Evolutionary conservation across 1,140 invertebrate genomes (phyloP), one percentile per base, ranked within the genome.

Genomic region (Heliconius nattereri): DNA sequence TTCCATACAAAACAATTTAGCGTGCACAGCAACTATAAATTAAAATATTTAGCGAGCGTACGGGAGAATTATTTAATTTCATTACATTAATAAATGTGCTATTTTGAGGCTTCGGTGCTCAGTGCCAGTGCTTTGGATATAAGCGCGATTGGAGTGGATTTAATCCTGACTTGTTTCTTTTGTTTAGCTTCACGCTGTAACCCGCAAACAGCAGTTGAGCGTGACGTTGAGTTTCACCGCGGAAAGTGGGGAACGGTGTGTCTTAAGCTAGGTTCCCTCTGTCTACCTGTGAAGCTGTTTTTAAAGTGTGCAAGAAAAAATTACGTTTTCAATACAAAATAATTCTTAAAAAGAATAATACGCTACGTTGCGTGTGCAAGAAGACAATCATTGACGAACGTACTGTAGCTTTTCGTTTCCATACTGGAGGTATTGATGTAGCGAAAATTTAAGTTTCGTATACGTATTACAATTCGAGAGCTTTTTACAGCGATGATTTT

Each of bases 11-110:
- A 66, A 66, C 60, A 66, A 66, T 66, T 66, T 66, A 29, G 26
- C 11, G 60, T 66, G 23, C 9, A 6, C 23, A 66, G 23, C 60
- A 66, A 66, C 60, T 66, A 66, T 66, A 66, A 26, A 66, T 66
- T 66, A 66, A 66, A 66, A 66, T 66, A 29, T 66, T n/a, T 11
- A 26, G 11, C 60, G 26, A 26, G 60, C 60, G 60, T 13, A 66
- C 60, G 60, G 13, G 60, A 66, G 23, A 66, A 66, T 66, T 26
- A 26, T 13, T 66, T 66, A 29, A 66, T 66, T 66, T 66, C 60
- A 66, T 66, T 66, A 66, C 60, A 16, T 66, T 66, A n/a, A 66
- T 66, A 66, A 66, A 29, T 66, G 60, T 26, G 49, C 19, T 66
- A 66, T 66, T 66, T 29, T 29, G 23, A 26, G 49, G 7, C 19